Conservation (phyloP, 2,113 vertebrate species). For the Myrmecophaga tridactyla region DNA sequence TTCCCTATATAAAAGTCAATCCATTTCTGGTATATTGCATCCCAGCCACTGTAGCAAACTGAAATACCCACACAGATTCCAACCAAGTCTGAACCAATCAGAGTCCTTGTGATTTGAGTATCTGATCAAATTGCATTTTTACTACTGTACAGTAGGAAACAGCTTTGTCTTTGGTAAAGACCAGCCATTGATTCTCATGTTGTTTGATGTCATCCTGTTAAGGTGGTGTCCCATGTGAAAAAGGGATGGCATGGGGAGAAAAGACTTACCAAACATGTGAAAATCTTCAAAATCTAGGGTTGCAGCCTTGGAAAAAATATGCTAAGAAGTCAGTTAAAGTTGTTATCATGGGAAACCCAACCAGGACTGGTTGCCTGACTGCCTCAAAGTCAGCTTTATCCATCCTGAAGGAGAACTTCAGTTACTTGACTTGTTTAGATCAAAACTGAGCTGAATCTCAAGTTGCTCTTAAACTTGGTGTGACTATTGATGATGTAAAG, state of each 20-base stretch:
- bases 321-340: no score
- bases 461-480: no score
- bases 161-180: constrained; percentile 82
- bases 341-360: constrained; percentile 85
- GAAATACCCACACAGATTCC: no score
- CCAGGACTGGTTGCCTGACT: constrained; percentile 94
- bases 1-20: no score
- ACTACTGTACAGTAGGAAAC: constrained; percentile 78
- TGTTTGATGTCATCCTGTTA: constrained; percentile 86
- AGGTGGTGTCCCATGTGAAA: constrained; percentile 75
- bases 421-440: constrained; percentile 94
- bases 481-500: no score
- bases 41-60: no score
- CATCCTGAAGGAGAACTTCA: constrained; percentile 96
- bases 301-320: no score
- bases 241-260: no score
- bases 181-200: no score
- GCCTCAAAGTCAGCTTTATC: constrained; percentile 93
- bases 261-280: no score
- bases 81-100: constrained; percentile 78
- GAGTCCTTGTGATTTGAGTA: constrained; percentile 96
- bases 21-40: no score
- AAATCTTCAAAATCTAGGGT: no score
- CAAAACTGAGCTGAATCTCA: constrained; percentile 89
- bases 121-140: constrained; percentile 98